Conservation (phyloP, 1,140 invertebrate genomes). For the Eumeta japonica region DNA sequence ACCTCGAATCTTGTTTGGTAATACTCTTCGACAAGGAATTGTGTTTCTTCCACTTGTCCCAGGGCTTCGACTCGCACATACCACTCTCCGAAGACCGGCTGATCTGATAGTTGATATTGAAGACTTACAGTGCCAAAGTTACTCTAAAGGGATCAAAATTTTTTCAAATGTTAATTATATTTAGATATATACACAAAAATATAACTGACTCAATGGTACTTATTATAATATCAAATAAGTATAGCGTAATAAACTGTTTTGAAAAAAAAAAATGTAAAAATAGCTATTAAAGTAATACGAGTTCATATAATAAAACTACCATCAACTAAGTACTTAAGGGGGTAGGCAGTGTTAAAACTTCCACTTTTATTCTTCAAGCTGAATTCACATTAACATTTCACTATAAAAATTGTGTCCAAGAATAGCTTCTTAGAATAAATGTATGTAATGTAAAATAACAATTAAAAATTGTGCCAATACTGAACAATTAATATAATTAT, state of each 20-base stretch:
- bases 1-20: conserved; percentile 89
- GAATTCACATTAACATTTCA: no score
- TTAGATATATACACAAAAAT: no score
- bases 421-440: no score
- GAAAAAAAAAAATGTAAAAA: background rate
- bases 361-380: no score
- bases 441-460: no score
- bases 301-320: background rate
- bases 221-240: background rate
- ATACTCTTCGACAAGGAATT: conserved; percentile 90
- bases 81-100: conserved; percentile 91
- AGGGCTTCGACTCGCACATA: conserved; percentile 85
- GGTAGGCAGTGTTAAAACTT: no score
- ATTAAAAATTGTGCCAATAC: no score
- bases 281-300: background rate
- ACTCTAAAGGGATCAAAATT: conserved; percentile 61
- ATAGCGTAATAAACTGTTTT: no score
- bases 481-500: no score
- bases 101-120: conserved; percentile 85
- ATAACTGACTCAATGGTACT: background rate
- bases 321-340: no score
- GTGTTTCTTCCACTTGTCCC: conserved; percentile 81
- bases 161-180: no score
- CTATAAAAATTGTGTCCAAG: no score
- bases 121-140: conserved; percentile 89